Evolutionary conservation across 2,113 vertebrate genomes (phyloP).

Genomic region (Sus scrofa): T2T-Sscrofa CM000818.6:64516001-64516500

Average conservation of each 20-base stretch:
- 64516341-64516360: background rate
- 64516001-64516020: background rate
- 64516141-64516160: background rate
- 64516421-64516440: background rate
- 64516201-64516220: background rate
- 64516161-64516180: background rate
- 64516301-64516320: background rate
- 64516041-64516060: background rate
- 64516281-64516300: background rate
- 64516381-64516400: background rate
- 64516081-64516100: slow-evolving; percentile 2
- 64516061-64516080: slow-evolving; percentile 10
- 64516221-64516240: background rate
- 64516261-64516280: background rate
- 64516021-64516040: slow-evolving; percentile 26
- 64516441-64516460: background rate
- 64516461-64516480: background rate
- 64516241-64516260: background rate
- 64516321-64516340: background rate
- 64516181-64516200: background rate
- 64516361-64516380: background rate
- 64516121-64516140: background rate
- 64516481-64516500: background rate
- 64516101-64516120: background rate
- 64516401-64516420: background rate